Evolutionary conservation across 2,113 vertebrate genomes (phyloP).

Genomic region (Galemys pyrenaicus): DNA sequence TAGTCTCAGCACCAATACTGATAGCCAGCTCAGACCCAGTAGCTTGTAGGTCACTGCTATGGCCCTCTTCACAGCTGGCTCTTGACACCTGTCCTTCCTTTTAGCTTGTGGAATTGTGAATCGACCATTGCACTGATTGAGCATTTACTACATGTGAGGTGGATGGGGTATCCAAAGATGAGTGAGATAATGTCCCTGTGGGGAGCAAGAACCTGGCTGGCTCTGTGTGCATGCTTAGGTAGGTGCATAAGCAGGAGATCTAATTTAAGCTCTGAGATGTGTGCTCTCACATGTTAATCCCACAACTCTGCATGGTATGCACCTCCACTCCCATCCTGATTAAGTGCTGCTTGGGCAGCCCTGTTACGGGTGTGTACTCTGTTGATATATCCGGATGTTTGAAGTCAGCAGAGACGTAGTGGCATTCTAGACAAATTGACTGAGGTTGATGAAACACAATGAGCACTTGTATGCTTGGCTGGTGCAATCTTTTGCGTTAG

Average conservation of each 20-base stretch:
- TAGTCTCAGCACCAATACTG: too few relatives aligned
- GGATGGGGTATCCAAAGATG: neutral
- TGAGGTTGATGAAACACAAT: conserved; percentile 46
- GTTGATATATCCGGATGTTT: neutral
- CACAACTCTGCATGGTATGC: neutral
- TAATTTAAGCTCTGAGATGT: neutral
- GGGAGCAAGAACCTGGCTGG: neutral
- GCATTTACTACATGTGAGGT: neutral
- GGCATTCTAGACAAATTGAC: neutral
- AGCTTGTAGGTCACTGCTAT: too few relatives aligned
- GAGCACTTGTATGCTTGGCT: neutral
- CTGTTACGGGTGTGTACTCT: neutral
- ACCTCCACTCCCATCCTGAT: neutral
- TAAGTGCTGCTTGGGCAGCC: neutral
- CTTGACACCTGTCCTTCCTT: neutral
- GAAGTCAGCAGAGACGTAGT: neutral
- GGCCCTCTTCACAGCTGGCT: too few relatives aligned
- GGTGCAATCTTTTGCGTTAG: neutral
- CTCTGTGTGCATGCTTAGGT: neutral
- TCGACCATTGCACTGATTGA: neutral
- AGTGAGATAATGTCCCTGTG: neutral
- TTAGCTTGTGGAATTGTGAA: neutral
- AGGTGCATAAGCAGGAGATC: neutral
- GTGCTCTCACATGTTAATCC: neutral
- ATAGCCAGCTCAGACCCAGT: too few relatives aligned